These are phyloP conservation scores for Lasioglossum albipes DNA, from an alignment of 1,140 invertebrate species.

Conservation along the genomic window DNA sequence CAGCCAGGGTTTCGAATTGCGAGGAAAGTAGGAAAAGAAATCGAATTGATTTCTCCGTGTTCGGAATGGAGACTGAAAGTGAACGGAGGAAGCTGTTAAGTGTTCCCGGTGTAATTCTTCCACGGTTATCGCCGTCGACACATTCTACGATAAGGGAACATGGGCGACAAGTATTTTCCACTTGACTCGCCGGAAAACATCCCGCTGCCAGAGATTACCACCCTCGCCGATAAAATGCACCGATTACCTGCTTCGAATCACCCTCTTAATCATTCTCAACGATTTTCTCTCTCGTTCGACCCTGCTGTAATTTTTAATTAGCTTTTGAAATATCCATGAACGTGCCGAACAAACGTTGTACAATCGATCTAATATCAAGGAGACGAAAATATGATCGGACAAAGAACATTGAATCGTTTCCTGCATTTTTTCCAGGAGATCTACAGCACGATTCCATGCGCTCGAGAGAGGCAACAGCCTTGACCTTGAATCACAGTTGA, in stretches of 20 bases:
- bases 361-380: too few relatives aligned
- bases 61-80: background rate
- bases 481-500: slow-evolving; percentile 41
- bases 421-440: slow-evolving; percentile 1
- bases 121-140: slow-evolving; percentile 26
- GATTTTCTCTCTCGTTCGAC: background rate
- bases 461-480: slow-evolving; percentile 31
- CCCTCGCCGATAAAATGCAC: background rate
- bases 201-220: slow-evolving; percentile 8
- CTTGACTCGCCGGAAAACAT: slow-evolving; percentile 35
- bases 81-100: slow-evolving; percentile 20
- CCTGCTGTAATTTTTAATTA: too few relatives aligned
- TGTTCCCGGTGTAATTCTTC: slow-evolving; percentile 26
- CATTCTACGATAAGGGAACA: slow-evolving; percentile 42
- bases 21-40: background rate
- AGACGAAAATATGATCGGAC: too few relatives aligned
- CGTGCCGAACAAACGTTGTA: too few relatives aligned
- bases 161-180: slow-evolving; percentile 38
- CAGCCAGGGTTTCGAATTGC: too few relatives aligned
- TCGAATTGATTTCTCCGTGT: slow-evolving; percentile 8
- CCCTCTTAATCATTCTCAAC: background rate
- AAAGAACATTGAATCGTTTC: too few relatives aligned
- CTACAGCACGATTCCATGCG: slow-evolving; percentile 18
- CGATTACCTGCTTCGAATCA: background rate
- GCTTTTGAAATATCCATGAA: too few relatives aligned